Evolutionary conservation across 2,797 vertebrate genomes (phyloP).

Genomic region (Ptychobarbus kaznakovi): DNA sequence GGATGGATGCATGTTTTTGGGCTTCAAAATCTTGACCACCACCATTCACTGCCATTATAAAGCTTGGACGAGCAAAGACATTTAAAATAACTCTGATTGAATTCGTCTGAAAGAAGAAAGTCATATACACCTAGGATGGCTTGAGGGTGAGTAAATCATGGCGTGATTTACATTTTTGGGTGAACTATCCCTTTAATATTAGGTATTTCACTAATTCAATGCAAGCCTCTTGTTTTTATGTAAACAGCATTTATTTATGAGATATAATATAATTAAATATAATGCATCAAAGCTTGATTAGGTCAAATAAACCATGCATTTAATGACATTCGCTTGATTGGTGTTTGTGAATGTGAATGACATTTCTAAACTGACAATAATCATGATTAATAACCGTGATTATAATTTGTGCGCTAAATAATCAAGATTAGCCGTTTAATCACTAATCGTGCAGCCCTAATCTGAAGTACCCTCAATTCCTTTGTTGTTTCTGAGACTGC

Average conservation of each 20-base stretch:
- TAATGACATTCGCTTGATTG: neutral
- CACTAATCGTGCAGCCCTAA: neutral
- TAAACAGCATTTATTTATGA: too few species aligned
- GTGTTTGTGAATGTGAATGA: neutral
- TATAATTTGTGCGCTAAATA: neutral
- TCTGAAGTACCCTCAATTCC: neutral
- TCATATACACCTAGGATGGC: neutral
- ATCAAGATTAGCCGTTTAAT: neutral
- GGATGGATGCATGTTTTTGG: too few species aligned
- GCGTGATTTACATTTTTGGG: neutral
- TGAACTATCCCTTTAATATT: neutral
- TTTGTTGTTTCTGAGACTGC: neutral
- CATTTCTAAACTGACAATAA: neutral
- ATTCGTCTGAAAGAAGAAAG: too few species aligned
- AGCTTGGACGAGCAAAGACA: too few species aligned
- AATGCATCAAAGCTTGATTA: neutral
- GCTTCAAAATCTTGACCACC: too few species aligned
- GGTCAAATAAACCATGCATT: neutral
- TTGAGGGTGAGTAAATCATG: neutral
- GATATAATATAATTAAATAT: neutral
- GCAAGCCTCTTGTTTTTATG: too few species aligned
- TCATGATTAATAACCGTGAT: neutral
- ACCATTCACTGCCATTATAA: too few species aligned
- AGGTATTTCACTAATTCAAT: too few species aligned
- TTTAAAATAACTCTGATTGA: too few species aligned